phyloP scores from a whole-genome alignment of 2,797 vertebrate species.

The Morus bassanus region DNA sequence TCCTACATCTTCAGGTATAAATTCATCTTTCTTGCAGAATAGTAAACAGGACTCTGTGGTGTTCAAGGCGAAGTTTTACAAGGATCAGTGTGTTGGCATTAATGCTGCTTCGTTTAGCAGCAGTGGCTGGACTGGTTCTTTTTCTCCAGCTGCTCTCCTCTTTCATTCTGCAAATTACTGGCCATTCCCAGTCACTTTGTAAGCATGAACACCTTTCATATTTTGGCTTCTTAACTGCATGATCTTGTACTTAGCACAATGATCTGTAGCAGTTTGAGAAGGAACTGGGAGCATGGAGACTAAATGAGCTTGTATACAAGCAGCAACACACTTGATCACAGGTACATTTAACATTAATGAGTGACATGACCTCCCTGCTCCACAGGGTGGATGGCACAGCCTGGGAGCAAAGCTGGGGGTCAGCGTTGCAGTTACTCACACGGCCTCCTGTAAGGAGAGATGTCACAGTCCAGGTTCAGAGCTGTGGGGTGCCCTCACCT shows the following conservation, averaged over 20 bases:
- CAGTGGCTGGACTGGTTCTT: neutral
- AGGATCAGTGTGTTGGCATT: neutral
- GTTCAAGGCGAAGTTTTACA: neutral
- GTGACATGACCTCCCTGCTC: neutral
- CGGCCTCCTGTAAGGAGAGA: neutral
- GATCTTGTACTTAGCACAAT: neutral
- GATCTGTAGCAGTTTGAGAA: neutral
- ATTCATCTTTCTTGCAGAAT: neutral
- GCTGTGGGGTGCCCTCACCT: neutral
- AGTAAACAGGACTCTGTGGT: neutral
- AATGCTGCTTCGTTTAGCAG: accelerated
- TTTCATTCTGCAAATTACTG: neutral
- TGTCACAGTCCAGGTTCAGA: accelerated
- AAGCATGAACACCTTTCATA: neutral
- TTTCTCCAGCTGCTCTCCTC: neutral
- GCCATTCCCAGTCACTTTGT: neutral
- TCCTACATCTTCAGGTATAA: neutral
- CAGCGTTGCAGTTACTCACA: neutral
- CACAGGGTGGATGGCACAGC: accelerated
- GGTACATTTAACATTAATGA: neutral
- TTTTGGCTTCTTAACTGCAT: neutral
- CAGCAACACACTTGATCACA: neutral
- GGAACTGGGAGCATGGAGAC: neutral
- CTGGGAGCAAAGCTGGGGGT: neutral
- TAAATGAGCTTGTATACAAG: neutral